Base-by-base conservation (phyloP, 2,113 vertebrate genomes). In the Cavia porcellus region DNA sequence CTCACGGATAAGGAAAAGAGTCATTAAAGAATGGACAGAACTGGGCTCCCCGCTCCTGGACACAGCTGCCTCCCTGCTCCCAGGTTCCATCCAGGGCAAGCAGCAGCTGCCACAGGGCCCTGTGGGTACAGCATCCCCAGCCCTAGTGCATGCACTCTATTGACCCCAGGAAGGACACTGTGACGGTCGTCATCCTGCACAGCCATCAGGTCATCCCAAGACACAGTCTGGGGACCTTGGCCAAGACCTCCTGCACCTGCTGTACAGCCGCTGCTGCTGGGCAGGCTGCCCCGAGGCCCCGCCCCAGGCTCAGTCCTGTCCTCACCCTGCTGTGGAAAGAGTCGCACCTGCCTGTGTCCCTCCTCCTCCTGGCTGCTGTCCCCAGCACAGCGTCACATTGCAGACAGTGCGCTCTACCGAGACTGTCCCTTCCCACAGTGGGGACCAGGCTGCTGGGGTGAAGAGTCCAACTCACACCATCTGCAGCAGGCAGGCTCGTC, bases 361-460 rank as follows among this genome's bases (percentile, higher is more conserved):
- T 45, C 17, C 17, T 45, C 17, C 19, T 52, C 42, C 55, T 32
- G 68, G 10, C 47, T 5, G 7, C 17, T 14, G 1, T 15, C 3
- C 13, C 0, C 74, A 20, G 61, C 32, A 8, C 38, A 28, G 57
- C 3, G 14, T 8, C 15, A 1, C 14, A 0, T 11, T 0, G n/a
- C 20, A 0, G 10, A 52, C 50, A 52, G 50, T 52, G 50, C 1
- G 50, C 50, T 52, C 50, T 52, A 11, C 50, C 6, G 9, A 52
- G 50, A 11, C 50, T 52, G 50, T 52, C 10, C 50, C 50, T 6
- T 52, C 7, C 50, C 50, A 11, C 50, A 52, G 25, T 1, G 6
- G 15, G 3, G 4, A 32, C 77, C 5, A 3, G 8, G 0, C 42
- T 12, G 28, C n/a, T 14, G 32, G 0, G 7, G 42, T 0, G 5